phyloP scores from a whole-genome alignment of 2,113 vertebrate genomes.

The Hyaena hyaena region DNA sequence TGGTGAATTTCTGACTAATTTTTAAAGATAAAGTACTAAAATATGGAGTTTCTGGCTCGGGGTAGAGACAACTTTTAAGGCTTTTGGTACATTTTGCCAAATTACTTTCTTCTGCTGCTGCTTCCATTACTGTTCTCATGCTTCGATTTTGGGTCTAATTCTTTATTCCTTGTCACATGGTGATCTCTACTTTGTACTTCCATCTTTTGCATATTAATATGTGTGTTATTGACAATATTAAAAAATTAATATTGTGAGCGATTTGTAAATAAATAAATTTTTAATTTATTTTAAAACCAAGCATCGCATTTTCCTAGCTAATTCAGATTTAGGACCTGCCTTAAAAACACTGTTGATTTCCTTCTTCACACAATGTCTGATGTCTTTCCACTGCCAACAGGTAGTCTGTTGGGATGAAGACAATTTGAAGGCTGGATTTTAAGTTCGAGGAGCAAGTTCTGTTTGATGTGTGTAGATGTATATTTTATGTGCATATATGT shows the following conservation, averaged over 20 bases:
- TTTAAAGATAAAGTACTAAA: background rate
- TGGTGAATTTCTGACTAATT: background rate
- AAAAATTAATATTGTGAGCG: background rate
- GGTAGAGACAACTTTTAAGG: background rate
- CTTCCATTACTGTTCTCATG: background rate
- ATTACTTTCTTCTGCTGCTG: background rate
- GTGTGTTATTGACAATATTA: background rate
- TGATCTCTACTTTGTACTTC: conserved; percentile 1
- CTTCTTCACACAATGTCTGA: background rate
- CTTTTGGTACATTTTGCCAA: background rate
- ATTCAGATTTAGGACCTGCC: background rate
- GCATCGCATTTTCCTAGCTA: background rate
- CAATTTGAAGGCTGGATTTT: background rate
- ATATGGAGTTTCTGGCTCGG: background rate
- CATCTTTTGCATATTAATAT: background rate
- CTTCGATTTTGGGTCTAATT: background rate
- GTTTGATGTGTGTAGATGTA: background rate
- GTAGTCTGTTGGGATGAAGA: background rate
- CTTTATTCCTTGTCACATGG: background rate
- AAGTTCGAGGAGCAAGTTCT: background rate
- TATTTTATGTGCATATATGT: background rate
- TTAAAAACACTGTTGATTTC: conserved; percentile 29
- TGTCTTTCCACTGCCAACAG: background rate
- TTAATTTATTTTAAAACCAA: conserved; percentile 14
- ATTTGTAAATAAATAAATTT: conserved; percentile 41